Conservation (phyloP, 1,140 invertebrate genomes). For the Drosophila teissieri region DNA sequence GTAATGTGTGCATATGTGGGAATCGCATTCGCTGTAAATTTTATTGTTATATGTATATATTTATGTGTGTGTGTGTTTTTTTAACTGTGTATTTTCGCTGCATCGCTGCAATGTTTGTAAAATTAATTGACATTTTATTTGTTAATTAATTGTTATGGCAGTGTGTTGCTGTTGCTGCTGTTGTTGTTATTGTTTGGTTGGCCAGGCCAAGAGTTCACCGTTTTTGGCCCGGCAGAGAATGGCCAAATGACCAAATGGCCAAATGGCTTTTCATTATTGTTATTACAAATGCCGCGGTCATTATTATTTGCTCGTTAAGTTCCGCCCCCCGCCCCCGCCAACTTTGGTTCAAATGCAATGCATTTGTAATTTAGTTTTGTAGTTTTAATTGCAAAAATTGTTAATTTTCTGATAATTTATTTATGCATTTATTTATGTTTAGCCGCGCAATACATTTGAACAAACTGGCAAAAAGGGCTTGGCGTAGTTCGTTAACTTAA, state of each 20-base stretch:
- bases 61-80: conserved; percentile 22
- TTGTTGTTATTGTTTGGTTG: conserved; percentile 25
- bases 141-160: conserved; percentile 83
- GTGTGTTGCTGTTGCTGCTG: conserved; percentile 30
- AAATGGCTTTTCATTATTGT: conserved; percentile 83
- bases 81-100: conserved; percentile 10
- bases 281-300: conserved; percentile 80
- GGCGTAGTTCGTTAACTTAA: too few relatives aligned
- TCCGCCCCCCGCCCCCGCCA: neutral
- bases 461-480: conserved; percentile 7
- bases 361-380: conserved; percentile 83
- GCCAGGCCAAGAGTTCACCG: conserved; percentile 31
- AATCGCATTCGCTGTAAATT: conserved; percentile 59
- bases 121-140: conserved; percentile 84
- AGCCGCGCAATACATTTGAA: conserved; percentile 4
- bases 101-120: conserved; percentile 71
- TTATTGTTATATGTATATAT: conserved; percentile 70
- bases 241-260: conserved; percentile 72
- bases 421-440: conserved; percentile 52
- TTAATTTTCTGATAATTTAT: conserved; percentile 82
- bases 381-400: conserved; percentile 81
- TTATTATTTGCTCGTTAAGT: conserved; percentile 81
- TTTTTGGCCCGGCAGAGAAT: conserved; percentile 24
- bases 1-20: conserved; percentile 12
- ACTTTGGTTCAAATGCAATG: conserved; percentile 54